Base-by-base conservation (phyloP, 2,797 vertebrate genomes). In the Lophura swinhoii region DNA sequence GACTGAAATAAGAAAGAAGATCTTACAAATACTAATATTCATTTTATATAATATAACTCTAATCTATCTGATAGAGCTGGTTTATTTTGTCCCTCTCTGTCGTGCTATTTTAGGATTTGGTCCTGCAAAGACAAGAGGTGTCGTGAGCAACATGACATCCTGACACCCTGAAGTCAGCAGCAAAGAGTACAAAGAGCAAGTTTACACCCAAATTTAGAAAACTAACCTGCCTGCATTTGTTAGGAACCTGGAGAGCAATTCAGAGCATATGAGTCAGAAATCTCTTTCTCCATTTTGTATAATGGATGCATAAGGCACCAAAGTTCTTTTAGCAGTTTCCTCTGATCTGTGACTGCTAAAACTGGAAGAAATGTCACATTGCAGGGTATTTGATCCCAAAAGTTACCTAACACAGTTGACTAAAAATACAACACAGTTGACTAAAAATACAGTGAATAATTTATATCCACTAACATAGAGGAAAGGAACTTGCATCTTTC, bases 111-210 rank as follows among this genome's bases (percentile, higher is more conserved):
- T 71, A 60, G 33, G 17, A 59, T 81, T 71, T 74, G 22, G 55
- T 86, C 59, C 43, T 70, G 37, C n/a, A 67, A 59, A 85, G 46
- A 46, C 58, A 51, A 71, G 91, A 64, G 46, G 8, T 8, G 49
- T 26, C 62, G 3, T 29, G 14, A 77, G 51, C 10, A 63, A 44
- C 23, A 1, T 1, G 0, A 74, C 86, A 62, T 48, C 62, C 63
- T 9, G 4, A 2, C 62, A 41, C 55, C 0, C 28, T 23, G 1
- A 66, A 51, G 43, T n/a, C 56, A 24, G 28, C 37, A 24, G 53
- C 41, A 88, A 70, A 46, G 58, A 55, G 9, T 12, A 14, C 23
- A 41, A 83, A 49, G 14, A 80, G 35, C 44, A 82, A 78, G 20
- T 35, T 69, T 39, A 84, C 8, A 41, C 20, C 24, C 56, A 69